Percentiles rank a stretch among this genome's conserved stretches.
Conservation (phyloP, 1,140 invertebrate species). For the Danaus plexippus region DNA sequence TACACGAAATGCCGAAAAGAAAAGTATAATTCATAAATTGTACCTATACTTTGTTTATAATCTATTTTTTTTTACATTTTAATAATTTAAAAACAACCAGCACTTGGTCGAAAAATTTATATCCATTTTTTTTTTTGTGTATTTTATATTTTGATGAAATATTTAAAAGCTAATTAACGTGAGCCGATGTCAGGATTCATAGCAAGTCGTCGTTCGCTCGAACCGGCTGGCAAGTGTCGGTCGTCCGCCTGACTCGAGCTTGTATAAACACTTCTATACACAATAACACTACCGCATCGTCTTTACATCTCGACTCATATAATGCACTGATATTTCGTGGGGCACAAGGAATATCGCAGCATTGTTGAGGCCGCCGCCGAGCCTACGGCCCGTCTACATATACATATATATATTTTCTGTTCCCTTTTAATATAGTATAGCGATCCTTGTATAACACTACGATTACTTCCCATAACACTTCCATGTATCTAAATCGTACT, state of each 20-base stretch:
- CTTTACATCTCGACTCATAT: slow-evolving; percentile 66
- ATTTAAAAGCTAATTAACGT: slow-evolving; percentile 72
- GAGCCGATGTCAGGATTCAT: slow-evolving; percentile 71
- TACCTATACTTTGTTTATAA: slow-evolving; percentile 71
- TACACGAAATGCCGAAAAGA: slow-evolving; percentile 66
- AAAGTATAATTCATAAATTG: slow-evolving; percentile 72
- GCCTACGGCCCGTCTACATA: slow-evolving; percentile 19
- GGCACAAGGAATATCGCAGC: slow-evolving; percentile 68
- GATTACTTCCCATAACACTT: slow-evolving; percentile 57
- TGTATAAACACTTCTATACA: slow-evolving; percentile 62
- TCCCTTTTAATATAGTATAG: slow-evolving; percentile 22
- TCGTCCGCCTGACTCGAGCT: slow-evolving; percentile 58
- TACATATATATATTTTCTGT: no score
- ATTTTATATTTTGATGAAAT: slow-evolving; percentile 72
- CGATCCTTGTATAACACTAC: slow-evolving; percentile 53
- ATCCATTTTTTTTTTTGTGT: slow-evolving; percentile 69
- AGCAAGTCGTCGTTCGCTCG: slow-evolving; percentile 70
- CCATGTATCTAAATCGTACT: slow-evolving; percentile 64
- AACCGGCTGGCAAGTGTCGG: slow-evolving; percentile 58
- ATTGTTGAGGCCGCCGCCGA: slow-evolving; percentile 51
- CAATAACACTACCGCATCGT: slow-evolving; percentile 65
- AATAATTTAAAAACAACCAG: slow-evolving; percentile 72
- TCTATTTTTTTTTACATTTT: slow-evolving; percentile 72
- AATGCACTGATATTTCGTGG: slow-evolving; percentile 66
- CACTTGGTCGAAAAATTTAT: slow-evolving; percentile 71